A percentile compares a stretch with the other conserved stretches of the same genome.
Conservation (phyloP, 1,140 invertebrate species). For the Drosophila serrata region DNA sequence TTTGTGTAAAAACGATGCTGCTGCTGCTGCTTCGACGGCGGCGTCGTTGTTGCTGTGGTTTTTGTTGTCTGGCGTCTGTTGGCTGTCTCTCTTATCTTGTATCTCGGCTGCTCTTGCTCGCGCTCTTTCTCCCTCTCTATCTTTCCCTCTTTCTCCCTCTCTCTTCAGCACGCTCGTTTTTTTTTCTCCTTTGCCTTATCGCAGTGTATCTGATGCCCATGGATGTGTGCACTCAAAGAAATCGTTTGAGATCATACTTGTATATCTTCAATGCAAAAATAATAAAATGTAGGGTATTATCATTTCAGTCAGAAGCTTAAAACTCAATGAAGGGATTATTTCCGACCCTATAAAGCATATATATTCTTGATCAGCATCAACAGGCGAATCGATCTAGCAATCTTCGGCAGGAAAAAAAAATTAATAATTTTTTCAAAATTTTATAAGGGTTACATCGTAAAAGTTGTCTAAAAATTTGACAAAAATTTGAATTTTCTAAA, state of each 20-base stretch:
- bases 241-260: neutral
- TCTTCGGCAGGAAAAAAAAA: too few relatives aligned
- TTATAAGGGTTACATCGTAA: too few relatives aligned
- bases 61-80: conserved; percentile 64
- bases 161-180: conserved; percentile 16
- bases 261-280: neutral
- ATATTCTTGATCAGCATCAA: too few relatives aligned
- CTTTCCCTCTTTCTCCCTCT: conserved; percentile 25
- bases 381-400: too few relatives aligned
- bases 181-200: conserved; percentile 46
- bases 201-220: conserved; percentile 48
- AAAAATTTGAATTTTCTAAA: too few relatives aligned
- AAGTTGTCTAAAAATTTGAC: too few relatives aligned
- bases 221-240: conserved; percentile 26
- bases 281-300: too few relatives aligned
- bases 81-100: conserved; percentile 77
- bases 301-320: too few relatives aligned
- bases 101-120: conserved; percentile 51
- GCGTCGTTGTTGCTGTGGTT: conserved; percentile 22
- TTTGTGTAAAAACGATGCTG: conserved; percentile 33
- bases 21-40: conserved; percentile 28
- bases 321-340: too few relatives aligned
- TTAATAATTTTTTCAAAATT: too few relatives aligned
- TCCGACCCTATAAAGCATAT: too few relatives aligned
- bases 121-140: conserved; percentile 46